phyloP scores from a whole-genome alignment of 64 coral and sea anemone genomes.

The Cladopsammia gracilis region DNA sequence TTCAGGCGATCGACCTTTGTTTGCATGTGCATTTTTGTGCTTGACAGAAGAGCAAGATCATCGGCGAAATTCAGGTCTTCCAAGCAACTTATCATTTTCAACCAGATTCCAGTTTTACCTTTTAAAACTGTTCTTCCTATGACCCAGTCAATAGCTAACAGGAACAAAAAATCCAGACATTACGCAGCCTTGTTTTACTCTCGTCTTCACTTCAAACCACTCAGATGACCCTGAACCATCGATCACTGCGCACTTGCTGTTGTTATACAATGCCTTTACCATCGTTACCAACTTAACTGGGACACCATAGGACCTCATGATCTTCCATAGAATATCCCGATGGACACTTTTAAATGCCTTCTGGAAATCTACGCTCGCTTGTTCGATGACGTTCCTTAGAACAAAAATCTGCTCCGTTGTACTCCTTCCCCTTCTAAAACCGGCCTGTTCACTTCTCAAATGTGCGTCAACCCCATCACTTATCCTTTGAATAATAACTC shows the following conservation, averaged over 20 bases:
- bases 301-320: background rate
- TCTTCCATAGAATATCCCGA: conserved; percentile 15
- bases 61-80: conserved; percentile 1
- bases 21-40: background rate
- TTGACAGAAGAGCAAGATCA: background rate
- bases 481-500: too few species aligned
- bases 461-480: background rate
- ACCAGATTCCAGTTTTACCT: conserved; percentile 13
- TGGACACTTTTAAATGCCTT: background rate
- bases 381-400: conserved; percentile 44
- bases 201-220: background rate
- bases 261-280: background rate
- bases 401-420: conserved; percentile 14
- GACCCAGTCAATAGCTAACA: background rate
- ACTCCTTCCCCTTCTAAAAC: conserved; percentile 23
- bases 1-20: conserved; percentile 18
- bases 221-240: background rate
- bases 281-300: background rate
- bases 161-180: conserved; percentile 13
- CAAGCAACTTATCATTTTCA: background rate
- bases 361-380: conserved; percentile 3
- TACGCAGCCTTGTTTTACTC: background rate
- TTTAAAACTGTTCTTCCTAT: background rate
- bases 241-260: background rate
- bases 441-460: background rate